phyloP scores from a whole-genome alignment of 2,113 vertebrate species.

The Carlito syrichta region DNA sequence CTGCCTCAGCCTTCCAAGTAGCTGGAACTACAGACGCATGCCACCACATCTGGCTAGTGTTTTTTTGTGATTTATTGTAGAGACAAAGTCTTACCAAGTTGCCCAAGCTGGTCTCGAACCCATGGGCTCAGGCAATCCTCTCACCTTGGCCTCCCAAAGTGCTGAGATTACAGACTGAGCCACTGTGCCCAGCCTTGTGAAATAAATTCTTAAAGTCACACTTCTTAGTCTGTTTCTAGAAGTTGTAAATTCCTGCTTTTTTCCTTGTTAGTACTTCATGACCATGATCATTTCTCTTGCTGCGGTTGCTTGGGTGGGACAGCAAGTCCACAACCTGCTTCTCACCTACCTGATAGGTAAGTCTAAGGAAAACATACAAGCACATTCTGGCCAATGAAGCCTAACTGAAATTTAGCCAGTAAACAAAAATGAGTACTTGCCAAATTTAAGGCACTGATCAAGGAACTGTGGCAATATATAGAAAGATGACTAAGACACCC shows the following conservation, averaged over 20 bases:
- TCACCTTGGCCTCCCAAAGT: too few relatives aligned
- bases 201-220: neutral
- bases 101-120: too few relatives aligned
- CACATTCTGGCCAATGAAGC: neutral
- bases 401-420: neutral
- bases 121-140: too few relatives aligned
- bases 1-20: too few relatives aligned
- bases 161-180: too few relatives aligned
- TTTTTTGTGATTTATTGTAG: too few relatives aligned
- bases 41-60: too few relatives aligned
- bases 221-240: neutral
- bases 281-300: conserved; percentile 91
- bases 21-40: too few relatives aligned
- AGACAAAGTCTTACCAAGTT: too few relatives aligned
- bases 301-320: conserved; percentile 95
- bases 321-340: conserved; percentile 98
- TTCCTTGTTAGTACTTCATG: conserved; percentile 90
- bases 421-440: neutral
- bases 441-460: neutral
- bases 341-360: conserved; percentile 97
- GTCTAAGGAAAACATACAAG: conserved; percentile 57
- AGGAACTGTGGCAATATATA: neutral
- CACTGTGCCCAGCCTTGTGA: too few relatives aligned
- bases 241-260: neutral
- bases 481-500: neutral